phyloP scores from a whole-genome alignment of 2,797 vertebrate genomes.

The Falco cherrug region DNA sequence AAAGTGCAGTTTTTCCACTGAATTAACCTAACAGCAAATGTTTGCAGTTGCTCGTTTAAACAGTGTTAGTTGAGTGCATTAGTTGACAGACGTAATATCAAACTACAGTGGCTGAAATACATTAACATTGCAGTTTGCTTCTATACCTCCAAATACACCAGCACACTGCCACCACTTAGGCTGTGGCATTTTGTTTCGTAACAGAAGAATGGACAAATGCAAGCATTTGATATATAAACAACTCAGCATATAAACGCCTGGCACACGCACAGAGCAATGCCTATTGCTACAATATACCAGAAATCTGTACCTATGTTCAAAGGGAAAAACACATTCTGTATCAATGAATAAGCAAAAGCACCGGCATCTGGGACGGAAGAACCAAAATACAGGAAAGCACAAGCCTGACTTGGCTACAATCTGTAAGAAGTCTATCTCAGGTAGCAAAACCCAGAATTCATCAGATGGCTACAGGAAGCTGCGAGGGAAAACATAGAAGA shows the following conservation, averaged over 20 bases:
- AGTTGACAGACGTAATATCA: neutral
- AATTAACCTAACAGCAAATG: neutral
- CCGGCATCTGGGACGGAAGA: neutral
- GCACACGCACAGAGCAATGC: neutral
- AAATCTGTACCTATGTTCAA: neutral
- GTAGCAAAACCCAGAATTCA: neutral
- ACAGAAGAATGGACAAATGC: neutral
- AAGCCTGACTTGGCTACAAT: neutral
- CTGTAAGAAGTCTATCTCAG: neutral
- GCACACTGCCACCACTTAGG: neutral
- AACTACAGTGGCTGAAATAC: neutral
- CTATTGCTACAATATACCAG: neutral
- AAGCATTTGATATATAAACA: neutral
- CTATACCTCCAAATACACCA: neutral
- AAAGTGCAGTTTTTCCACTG: neutral
- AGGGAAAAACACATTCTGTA: neutral
- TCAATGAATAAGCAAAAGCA: neutral
- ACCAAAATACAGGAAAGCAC: neutral
- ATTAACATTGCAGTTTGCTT: neutral
- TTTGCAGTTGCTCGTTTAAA: neutral
- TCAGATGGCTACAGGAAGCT: neutral
- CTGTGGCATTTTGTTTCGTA: neutral
- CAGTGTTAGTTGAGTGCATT: neutral
- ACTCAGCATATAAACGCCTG: neutral
- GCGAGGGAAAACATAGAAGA: neutral